Evolutionary conservation across 2,888 invertebrate species (phyloP), one percentile per base, ranked within the genome.

Genomic region (Erebia ligea): DNA sequence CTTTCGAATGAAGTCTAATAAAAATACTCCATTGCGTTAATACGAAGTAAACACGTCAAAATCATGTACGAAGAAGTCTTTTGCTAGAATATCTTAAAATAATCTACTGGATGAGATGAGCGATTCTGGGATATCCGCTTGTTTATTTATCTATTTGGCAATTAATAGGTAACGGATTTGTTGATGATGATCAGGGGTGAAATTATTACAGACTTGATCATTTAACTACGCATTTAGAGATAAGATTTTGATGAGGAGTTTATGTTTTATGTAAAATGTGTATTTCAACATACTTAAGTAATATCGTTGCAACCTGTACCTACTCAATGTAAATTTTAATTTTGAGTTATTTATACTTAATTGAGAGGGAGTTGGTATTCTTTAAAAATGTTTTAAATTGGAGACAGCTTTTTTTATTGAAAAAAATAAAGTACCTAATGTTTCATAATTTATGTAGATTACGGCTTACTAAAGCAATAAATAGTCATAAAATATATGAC

Each of bases 11-110:
- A 82, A 86, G 86, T 83, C 84, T 82, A 84, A 84, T 83, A 86
- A 89, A 91, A 89, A 91, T 90, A 90, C 82, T 82, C 81, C 81
- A 80, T 81, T 84, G 78, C 81, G 83, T 79, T 82, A 77, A 82
- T 81, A 81, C 50, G 72, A 79, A 73, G 74, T 70, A 80, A 80
- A 82, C 85, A 83, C 86, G 86, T 81, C 85, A 86, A 85, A 82
- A 82, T 79, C 79, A 48, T 78, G 77, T 80, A 77, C 74, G 78
- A 75, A 75, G 81, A 79, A 80, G 79, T 76, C 79, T 84, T 81
- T 78, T 76, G 79, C 79, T 72, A 78, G 71, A 70, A 63, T 63
- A 52, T 73, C 62, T 68, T 67, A 63, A 48, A 67, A 65, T 56
- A 45, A 56, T 65, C 65, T 42, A 58, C 10, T 58, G 8, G 48